These are phyloP conservation scores for Zeuzera pyrina DNA, from an alignment of 2,888 invertebrate species.

Conservation along the genomic window DNA sequence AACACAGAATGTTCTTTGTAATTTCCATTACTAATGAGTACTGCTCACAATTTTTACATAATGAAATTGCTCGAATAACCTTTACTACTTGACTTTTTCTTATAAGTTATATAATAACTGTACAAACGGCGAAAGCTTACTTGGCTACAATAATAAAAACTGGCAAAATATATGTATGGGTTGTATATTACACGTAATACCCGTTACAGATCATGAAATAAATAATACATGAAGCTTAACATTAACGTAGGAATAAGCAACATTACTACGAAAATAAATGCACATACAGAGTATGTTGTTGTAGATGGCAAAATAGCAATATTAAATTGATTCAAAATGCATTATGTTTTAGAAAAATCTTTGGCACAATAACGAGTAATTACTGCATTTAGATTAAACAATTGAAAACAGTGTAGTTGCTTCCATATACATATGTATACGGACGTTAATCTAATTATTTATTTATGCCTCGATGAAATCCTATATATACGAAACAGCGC, in stretches of 20 bases:
- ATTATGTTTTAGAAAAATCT: conserved; percentile 21
- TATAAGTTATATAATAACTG: conserved; percentile 54
- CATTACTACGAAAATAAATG: conserved; percentile 9
- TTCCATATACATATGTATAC: too few relatives aligned
- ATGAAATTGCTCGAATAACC: neutral
- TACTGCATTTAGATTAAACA: conserved; percentile 1
- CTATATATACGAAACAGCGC: too few relatives aligned
- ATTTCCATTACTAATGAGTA: too few relatives aligned
- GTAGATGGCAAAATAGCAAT: conserved; percentile 1
- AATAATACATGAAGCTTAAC: conserved; percentile 13
- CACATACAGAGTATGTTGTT: conserved; percentile 4
- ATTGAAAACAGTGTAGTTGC: conserved; percentile 11
- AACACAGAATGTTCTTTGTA: too few relatives aligned
- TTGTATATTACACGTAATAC: conserved; percentile 22
- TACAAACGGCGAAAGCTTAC: conserved; percentile 22
- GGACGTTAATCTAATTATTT: too few relatives aligned
- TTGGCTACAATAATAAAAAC: neutral
- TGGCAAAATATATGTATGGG: too few relatives aligned
- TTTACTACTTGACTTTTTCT: conserved; percentile 1
- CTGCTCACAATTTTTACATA: too few relatives aligned
- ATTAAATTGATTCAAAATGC: conserved; percentile 9
- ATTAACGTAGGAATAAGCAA: conserved; percentile 5
- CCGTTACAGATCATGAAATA: conserved; percentile 24
- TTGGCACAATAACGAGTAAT: conserved; percentile 21
- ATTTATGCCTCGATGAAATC: too few relatives aligned